Conservation (phyloP, 53 echinoderm and acorn worm species). For the Temnopleurus reevesii region DNA sequence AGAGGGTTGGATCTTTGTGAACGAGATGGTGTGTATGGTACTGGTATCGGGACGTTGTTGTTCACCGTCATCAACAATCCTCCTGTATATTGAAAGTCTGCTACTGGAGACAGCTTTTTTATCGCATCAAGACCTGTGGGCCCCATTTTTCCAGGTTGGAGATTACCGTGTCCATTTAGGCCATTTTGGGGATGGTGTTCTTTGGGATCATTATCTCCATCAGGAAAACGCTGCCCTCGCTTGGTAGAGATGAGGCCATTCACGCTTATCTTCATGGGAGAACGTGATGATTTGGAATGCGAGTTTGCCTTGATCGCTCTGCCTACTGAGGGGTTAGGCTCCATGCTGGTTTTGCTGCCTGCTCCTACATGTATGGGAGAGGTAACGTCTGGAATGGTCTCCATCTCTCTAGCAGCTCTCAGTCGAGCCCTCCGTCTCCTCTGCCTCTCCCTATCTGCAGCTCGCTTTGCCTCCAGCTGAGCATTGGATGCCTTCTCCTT, state of each 20-base stretch:
- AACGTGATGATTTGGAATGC: not conserved
- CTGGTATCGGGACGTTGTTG: not conserved
- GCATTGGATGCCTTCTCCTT: slow-evolving; percentile 27
- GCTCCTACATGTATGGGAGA: too few relatives aligned
- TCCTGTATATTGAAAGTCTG: not conserved
- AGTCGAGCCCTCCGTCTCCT: slow-evolving; percentile 33
- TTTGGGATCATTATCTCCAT: not conserved
- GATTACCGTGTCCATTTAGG: not conserved
- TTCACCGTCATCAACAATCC: not conserved
- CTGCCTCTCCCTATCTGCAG: slow-evolving; percentile 36
- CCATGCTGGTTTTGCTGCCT: not conserved
- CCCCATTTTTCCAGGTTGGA: not conserved
- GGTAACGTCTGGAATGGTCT: not conserved
- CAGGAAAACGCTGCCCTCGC: not conserved
- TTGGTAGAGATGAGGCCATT: not conserved
- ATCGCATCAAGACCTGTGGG: not conserved
- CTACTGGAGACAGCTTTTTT: not conserved
- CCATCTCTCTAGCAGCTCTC: not conserved
- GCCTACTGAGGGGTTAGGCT: not conserved
- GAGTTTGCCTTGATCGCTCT: not conserved
- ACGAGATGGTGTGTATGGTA: not conserved
- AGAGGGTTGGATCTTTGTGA: too few relatives aligned
- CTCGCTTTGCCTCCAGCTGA: slow-evolving; percentile 49
- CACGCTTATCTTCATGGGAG: slow-evolving; percentile 37
- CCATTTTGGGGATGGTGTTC: not conserved